A percentile compares a stretch with the other conserved stretches of the same genome.
These are phyloP conservation scores for Hypomecis punctinalis DNA, from an alignment of 2,888 invertebrate genomes.

Conservation along the genomic window DNA sequence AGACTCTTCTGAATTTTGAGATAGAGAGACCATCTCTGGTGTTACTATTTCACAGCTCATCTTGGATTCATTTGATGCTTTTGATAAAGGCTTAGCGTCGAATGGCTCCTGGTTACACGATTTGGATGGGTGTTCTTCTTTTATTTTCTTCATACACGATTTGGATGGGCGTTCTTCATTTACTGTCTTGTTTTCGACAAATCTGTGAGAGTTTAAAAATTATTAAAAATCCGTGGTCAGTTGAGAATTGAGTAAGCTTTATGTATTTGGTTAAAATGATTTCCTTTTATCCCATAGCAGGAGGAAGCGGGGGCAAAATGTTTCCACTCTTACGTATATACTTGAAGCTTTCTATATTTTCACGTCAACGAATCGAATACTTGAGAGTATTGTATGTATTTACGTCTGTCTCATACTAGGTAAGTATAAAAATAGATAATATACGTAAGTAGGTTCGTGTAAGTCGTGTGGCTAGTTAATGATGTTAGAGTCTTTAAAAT, in stretches of 20 bases:
- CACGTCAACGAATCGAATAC: too few species aligned
- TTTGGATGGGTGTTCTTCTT: conserved; percentile 18
- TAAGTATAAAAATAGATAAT: too few species aligned
- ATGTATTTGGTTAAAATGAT: too few species aligned
- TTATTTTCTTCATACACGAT: neutral
- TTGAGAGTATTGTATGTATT: too few species aligned
- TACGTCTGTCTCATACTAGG: too few species aligned
- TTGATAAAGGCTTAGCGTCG: neutral
- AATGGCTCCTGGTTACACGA: neutral
- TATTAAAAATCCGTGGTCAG: neutral
- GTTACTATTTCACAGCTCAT: neutral
- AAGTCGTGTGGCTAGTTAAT: too few species aligned
- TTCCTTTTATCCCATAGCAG: too few species aligned
- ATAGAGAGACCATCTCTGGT: neutral
- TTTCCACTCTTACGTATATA: too few species aligned
- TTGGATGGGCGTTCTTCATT: conserved; percentile 15
- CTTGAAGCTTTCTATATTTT: too few species aligned
- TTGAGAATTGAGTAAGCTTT: neutral
- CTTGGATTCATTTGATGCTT: neutral
- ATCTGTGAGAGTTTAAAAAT: conserved; percentile 44
- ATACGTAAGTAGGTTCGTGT: too few species aligned
- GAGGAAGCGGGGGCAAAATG: too few species aligned
- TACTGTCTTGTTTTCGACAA: conserved; percentile 41
- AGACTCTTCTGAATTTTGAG: conserved; percentile 6
- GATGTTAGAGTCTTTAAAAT: too few species aligned